These are phyloP conservation scores for Corvus moneduloides DNA, from an alignment of 2,113 vertebrate genomes.

Conservation along the genomic window DNA sequence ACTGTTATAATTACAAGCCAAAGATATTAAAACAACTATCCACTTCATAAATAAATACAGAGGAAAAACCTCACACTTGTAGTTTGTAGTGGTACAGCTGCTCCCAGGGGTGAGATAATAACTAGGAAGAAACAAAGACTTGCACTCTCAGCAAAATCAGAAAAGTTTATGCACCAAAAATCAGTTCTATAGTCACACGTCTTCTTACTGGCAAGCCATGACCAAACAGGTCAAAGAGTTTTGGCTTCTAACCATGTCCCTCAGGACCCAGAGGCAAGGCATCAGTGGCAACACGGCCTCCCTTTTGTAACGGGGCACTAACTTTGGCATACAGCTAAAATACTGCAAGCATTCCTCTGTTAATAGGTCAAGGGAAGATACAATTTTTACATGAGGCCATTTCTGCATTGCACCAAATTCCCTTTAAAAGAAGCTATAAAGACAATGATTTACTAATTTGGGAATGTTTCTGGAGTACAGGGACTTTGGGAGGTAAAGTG, in stretches of 20 bases:
- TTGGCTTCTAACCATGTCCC: not conserved
- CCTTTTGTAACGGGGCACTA: not conserved
- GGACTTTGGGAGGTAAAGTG: not conserved
- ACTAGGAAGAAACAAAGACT: not conserved
- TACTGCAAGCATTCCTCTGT: not conserved
- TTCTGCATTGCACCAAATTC: not conserved
- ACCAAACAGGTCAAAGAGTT: conserved; percentile 5
- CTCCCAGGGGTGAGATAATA: conserved; percentile 17
- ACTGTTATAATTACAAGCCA: conserved; percentile 8
- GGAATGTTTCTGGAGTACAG: not conserved
- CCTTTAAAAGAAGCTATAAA: not conserved
- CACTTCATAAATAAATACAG: conserved; percentile 25
- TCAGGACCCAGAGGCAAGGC: not conserved
- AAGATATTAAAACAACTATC: not conserved
- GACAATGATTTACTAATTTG: not conserved
- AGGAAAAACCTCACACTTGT: not conserved
- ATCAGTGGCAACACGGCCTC: not conserved
- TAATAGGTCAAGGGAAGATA: conserved; percentile 41
- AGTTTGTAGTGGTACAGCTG: not conserved
- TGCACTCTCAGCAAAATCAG: conserved; percentile 45
- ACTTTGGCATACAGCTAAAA: not conserved
- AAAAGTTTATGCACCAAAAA: not conserved
- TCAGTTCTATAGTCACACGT: not conserved
- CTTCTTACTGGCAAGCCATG: not conserved
- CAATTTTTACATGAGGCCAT: not conserved